Conservation (phyloP, 2,797 vertebrate species). For the Periparus ater region DNA sequence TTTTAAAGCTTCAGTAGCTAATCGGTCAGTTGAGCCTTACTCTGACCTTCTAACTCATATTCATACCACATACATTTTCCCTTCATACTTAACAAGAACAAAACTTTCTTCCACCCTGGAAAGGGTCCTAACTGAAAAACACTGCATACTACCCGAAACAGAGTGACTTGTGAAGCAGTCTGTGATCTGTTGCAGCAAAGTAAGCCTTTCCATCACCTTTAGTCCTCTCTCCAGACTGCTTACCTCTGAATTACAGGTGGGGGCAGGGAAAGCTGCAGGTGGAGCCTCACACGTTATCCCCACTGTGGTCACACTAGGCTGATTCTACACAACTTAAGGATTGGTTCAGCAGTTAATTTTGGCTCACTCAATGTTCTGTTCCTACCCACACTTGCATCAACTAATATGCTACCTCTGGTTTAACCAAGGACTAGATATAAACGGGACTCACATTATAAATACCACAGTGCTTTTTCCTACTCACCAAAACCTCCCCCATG, state of each 20-base stretch:
- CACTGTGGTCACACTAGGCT: background rate
- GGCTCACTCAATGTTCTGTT: background rate
- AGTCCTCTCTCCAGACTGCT: background rate
- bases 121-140: background rate
- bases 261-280: background rate
- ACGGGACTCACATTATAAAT: background rate
- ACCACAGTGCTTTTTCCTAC: background rate
- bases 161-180: background rate
- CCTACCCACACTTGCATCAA: background rate
- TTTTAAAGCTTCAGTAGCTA: background rate
- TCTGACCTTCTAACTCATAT: background rate
- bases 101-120: background rate
- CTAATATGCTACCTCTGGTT: background rate
- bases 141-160: background rate
- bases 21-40: background rate
- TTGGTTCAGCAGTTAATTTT: constrained; percentile 1
- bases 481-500: background rate
- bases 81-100: background rate
- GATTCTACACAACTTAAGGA: background rate
- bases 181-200: background rate
- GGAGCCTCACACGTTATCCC: background rate
- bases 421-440: background rate
- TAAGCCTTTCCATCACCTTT: background rate
- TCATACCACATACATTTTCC: background rate
- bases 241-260: background rate